Percentiles rank a stretch among this genome's conserved stretches.
These are phyloP conservation scores for Muricea muricata DNA, from an alignment of 92 coral and sea anemone species.

Conservation along the genomic window DNA sequence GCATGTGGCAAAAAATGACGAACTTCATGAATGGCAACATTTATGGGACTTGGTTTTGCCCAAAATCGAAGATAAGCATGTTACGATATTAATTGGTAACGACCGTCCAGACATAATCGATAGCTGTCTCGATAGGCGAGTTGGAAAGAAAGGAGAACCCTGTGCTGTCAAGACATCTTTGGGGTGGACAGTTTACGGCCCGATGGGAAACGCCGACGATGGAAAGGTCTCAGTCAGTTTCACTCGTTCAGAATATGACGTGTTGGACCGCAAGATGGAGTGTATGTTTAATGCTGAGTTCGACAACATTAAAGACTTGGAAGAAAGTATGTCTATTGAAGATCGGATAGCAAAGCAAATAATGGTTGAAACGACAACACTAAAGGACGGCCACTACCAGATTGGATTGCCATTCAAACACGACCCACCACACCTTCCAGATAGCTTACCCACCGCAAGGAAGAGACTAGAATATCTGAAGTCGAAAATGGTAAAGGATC, in stretches of 20 bases:
- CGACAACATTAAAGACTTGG: constrained; percentile 22
- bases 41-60: constrained; percentile 62
- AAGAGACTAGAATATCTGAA: constrained; percentile 55
- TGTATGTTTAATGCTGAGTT: constrained; percentile 62
- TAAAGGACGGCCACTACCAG: no score
- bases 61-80: constrained; percentile 49
- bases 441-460: constrained; percentile 63
- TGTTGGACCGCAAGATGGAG: no score
- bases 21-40: constrained; percentile 71
- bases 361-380: no score
- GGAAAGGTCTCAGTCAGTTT: not conserved
- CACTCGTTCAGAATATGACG: no score
- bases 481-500: no score
- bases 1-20: constrained; percentile 66
- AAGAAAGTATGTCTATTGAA: no score
- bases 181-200: constrained; percentile 72
- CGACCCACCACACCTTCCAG: constrained; percentile 72
- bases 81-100: constrained; percentile 66
- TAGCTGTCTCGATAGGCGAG: constrained; percentile 39
- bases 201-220: constrained; percentile 50
- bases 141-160: constrained; percentile 60
- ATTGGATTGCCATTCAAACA: no score
- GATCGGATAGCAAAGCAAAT: constrained; percentile 64
- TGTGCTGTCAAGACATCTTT: constrained; percentile 63
- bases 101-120: constrained; percentile 59